phyloP scores from a whole-genome alignment of 2,797 vertebrate species.

The Heterohyrax brucei region DNA sequence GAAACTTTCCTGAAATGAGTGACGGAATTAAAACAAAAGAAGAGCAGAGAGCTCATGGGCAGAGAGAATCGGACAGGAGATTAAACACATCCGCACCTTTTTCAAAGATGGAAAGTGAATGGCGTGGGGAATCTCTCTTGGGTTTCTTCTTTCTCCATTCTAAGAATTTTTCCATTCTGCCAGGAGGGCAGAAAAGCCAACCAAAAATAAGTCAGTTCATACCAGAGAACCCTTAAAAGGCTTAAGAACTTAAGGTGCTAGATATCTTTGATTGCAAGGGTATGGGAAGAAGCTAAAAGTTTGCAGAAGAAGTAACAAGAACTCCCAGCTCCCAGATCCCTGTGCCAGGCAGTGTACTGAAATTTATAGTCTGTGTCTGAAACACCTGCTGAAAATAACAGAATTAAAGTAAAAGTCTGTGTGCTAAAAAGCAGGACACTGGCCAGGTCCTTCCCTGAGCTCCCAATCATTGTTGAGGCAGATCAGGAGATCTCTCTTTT shows the following conservation, averaged over 20 bases:
- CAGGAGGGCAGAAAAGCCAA: constrained; percentile 54
- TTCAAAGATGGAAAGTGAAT: constrained; percentile 48
- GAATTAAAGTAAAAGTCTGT: constrained; percentile 30
- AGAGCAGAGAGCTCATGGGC: not conserved
- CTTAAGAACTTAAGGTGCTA: constrained; percentile 42
- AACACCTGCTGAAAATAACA: not conserved
- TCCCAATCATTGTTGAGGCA: not conserved
- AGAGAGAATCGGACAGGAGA: not conserved
- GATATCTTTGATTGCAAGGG: not conserved
- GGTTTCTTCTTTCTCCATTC: constrained; percentile 62
- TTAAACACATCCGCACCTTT: not conserved
- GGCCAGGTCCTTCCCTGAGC: not conserved
- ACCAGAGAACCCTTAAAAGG: constrained; percentile 47
- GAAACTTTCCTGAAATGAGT: constrained; percentile 9
- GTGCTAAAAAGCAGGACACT: not conserved
- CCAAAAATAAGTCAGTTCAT: constrained; percentile 43
- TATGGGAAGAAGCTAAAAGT: constrained; percentile 23
- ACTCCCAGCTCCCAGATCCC: not conserved
- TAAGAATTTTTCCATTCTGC: constrained; percentile 57
- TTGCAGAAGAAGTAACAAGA: not conserved
- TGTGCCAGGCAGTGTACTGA: not conserved
- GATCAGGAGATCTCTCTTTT: not conserved
- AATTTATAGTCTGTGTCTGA: not conserved
- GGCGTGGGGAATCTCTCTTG: not conserved
- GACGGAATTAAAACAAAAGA: not conserved